Percentiles rank a stretch among this genome's conserved stretches.
Evolutionary conservation across 2,888 invertebrate species (phyloP).

Genomic region (Orthosia gothica): DNA sequence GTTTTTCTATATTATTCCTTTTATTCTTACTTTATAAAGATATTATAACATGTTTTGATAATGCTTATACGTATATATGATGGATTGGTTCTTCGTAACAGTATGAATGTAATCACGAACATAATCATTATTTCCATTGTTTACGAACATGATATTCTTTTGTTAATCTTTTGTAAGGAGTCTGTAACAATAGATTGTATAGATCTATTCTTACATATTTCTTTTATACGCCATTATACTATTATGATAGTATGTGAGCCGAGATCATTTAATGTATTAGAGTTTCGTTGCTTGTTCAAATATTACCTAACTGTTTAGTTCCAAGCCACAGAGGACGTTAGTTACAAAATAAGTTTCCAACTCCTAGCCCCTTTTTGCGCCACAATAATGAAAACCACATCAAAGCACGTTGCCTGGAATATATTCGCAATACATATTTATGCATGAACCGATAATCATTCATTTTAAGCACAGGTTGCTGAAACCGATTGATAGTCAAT

Average conservation of each 20-base stretch:
- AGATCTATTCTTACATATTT: conserved; percentile 56
- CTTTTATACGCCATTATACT: conserved; percentile 51
- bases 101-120: conserved; percentile 35
- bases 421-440: conserved; percentile 33
- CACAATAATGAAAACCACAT: conserved; percentile 47
- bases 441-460: conserved; percentile 39
- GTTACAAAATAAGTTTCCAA: conserved; percentile 33
- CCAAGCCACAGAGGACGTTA: conserved; percentile 1
- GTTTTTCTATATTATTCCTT: neutral
- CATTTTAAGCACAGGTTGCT: conserved; percentile 26
- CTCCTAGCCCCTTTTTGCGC: conserved; percentile 13
- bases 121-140: conserved; percentile 64
- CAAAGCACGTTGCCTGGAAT: conserved; percentile 21
- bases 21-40: conserved; percentile 1
- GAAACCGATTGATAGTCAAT: conserved; percentile 30
- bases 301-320: conserved; percentile 7
- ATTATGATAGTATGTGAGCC: conserved; percentile 41
- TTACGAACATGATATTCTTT: conserved; percentile 65
- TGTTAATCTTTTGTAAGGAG: conserved; percentile 65
- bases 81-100: conserved; percentile 41
- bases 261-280: conserved; percentile 42
- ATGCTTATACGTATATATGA: conserved; percentile 32
- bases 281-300: conserved; percentile 33
- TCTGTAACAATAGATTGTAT: conserved; percentile 65
- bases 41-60: conserved; percentile 4